Conservation (phyloP, 2,113 vertebrate genomes). For the Ursus arctos region DNA sequence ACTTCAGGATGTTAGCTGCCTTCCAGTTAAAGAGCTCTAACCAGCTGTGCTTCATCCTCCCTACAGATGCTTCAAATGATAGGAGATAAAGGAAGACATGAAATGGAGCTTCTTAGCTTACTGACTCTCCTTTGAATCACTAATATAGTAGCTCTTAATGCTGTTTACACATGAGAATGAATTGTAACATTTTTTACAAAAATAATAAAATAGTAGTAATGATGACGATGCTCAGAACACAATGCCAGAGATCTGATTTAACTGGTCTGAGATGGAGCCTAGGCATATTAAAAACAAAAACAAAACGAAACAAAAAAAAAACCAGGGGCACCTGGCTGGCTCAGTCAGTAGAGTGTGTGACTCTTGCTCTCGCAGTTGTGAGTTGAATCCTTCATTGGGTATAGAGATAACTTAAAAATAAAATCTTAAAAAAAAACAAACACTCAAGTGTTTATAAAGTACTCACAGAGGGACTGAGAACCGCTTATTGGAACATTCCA, state of each 20-base stretch:
- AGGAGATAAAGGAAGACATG: conserved; percentile 5
- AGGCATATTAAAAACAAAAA: not conserved
- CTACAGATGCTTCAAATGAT: not conserved
- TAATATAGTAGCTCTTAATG: not conserved
- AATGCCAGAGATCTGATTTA: not conserved
- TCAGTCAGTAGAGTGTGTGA: not conserved
- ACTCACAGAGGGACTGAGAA: not conserved
- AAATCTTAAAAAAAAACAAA: not conserved
- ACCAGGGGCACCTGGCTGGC: not conserved
- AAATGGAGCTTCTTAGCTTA: conserved; percentile 30
- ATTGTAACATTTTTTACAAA: not conserved
- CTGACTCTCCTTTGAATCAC: not conserved
- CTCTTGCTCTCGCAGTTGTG: not conserved
- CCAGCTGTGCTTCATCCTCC: not conserved
- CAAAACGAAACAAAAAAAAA: not conserved
- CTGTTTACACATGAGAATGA: not conserved
- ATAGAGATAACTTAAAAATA: not conserved
- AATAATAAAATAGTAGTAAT: not conserved
- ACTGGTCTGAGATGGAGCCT: not conserved
- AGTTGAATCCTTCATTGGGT: not conserved
- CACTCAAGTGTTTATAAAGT: not conserved
- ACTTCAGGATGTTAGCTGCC: not conserved
- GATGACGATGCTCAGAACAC: not conserved
- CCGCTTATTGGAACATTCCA: not conserved
- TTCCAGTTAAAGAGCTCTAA: conserved; percentile 32